Evolutionary conservation across 2,797 vertebrate species (phyloP).

Genomic region (Menidia menidia): DNA sequence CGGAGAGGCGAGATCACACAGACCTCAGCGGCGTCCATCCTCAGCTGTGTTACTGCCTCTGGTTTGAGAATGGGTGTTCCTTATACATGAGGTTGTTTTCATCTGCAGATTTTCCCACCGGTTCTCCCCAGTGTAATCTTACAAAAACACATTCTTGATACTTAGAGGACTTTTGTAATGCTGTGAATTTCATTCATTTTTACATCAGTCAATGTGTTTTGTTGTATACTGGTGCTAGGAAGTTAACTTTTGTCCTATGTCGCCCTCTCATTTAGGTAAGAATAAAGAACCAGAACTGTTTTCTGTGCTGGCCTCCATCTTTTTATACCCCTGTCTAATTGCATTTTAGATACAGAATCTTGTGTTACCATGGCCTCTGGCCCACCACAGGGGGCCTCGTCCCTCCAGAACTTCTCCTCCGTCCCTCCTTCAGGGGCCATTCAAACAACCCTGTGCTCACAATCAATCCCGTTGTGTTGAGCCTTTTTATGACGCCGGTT

Average conservation of each 20-base stretch:
- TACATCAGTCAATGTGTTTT: conserved; percentile 9
- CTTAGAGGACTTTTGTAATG: neutral
- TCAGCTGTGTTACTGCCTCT: conserved; percentile 25
- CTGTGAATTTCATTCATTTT: conserved; percentile 14
- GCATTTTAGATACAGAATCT: conserved; percentile 38
- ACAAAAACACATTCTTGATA: conserved; percentile 12
- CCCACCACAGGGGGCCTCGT: conserved; percentile 35
- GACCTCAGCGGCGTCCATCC: conserved; percentile 62
- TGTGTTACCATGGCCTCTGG: conserved; percentile 30
- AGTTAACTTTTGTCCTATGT: neutral
- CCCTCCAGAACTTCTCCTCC: conserved; percentile 2
- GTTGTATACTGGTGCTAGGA: conserved; percentile 9
- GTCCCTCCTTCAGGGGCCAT: conserved; percentile 4
- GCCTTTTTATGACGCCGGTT: conserved; percentile 59
- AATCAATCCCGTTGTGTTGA: conserved; percentile 53
- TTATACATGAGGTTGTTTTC: conserved; percentile 70
- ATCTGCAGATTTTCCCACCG: conserved; percentile 70
- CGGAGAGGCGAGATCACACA: conserved; percentile 58
- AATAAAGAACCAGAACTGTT: conserved; percentile 10
- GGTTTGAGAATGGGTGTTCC: conserved; percentile 67
- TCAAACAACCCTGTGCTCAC: conserved; percentile 34
- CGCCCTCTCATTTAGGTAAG: conserved; percentile 19
- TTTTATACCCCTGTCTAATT: conserved; percentile 32
- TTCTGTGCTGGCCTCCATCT: conserved; percentile 7
- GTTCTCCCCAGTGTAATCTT: conserved; percentile 27